Evolutionary conservation across 1,140 invertebrate genomes (phyloP), one percentile per base, ranked within the genome.

Genomic region (Bombus haemorrhoidalis): DNA sequence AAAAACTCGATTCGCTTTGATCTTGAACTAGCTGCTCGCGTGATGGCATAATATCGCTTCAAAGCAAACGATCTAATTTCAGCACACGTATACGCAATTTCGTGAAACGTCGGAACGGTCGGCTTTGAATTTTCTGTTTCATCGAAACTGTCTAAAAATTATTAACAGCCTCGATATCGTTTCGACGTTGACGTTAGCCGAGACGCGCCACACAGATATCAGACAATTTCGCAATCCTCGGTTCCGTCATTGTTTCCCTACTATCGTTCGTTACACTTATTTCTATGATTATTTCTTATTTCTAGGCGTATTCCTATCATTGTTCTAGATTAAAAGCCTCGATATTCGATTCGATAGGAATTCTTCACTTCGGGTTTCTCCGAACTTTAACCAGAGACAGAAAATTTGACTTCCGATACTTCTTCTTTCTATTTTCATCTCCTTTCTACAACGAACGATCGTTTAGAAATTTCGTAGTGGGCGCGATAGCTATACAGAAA

Each of bases 181-280:
- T 2, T 12, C 8, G 15, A 32, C 22, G 37, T 28, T 37, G 25
- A 66, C 18, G 25, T 72, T 25, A 13, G 0, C 18, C 32, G 72
- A 64, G 39, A 74, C 59, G 34, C 68, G 28, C 6, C 32, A 6
- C 13, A 18, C 25, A 13, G 28, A 25, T 9, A 15, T 8, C 47
- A 62, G 15, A 47, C 47, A 62, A 62, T 43, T 32, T 62, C n/a
- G 69, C 34, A 9, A 39, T 80, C 8, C 22, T 62, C 8, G 18
- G 10, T 59, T 53, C 18, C 1, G 5, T 53, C 47, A 53, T 53
- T 53, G 47, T 53, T 22, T 53, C 47, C 18, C 47, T 53, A 2
- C 47, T 22, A 22, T 53, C 5, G 47, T 22, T 53, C 47, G 68
- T 72, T 62, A 62, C 2, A 88, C 91, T 93, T 93, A 93, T 93